Percentiles rank a stretch among this genome's conserved stretches.
Conservation (phyloP, 2,888 invertebrate genomes). For the Megastigmus dorsalis region DNA sequence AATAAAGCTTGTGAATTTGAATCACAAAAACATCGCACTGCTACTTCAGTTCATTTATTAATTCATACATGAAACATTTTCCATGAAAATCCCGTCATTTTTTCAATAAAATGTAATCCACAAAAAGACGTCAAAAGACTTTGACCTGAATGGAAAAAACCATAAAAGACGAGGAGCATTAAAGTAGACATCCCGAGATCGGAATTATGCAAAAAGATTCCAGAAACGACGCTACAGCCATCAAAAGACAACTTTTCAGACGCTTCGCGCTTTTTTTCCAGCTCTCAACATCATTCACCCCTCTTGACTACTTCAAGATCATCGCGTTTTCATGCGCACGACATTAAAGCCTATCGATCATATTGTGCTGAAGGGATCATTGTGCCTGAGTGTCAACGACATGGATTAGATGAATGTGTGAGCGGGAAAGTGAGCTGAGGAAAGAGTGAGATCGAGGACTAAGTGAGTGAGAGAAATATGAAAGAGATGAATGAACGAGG, state of each 20-base stretch:
- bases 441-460: conserved; percentile 15
- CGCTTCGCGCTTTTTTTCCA: background rate
- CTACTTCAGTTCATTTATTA: too few species aligned
- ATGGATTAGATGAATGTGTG: background rate
- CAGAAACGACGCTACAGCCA: background rate
- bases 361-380: conserved; percentile 16
- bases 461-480: background rate
- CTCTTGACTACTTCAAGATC: background rate
- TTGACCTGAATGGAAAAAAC: conserved; percentile 2
- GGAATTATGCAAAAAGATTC: conserved; percentile 42
- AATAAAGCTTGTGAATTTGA: too few species aligned
- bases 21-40: too few species aligned
- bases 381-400: conserved; percentile 31
- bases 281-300: background rate
- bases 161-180: conserved; percentile 5
- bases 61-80: too few species aligned
- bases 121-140: too few species aligned
- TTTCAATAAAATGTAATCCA: conserved; percentile 5
- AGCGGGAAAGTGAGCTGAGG: background rate
- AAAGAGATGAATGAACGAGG: background rate
- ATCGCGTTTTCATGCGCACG: background rate
- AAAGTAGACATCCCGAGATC: too few species aligned
- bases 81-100: too few species aligned
- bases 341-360: conserved; percentile 48
- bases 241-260: conserved; percentile 33